A percentile compares a stretch with the other conserved stretches of the same genome.
Evolutionary conservation across 2,888 invertebrate species (phyloP).

Genomic region (Chymomyza caudatula): DNA sequence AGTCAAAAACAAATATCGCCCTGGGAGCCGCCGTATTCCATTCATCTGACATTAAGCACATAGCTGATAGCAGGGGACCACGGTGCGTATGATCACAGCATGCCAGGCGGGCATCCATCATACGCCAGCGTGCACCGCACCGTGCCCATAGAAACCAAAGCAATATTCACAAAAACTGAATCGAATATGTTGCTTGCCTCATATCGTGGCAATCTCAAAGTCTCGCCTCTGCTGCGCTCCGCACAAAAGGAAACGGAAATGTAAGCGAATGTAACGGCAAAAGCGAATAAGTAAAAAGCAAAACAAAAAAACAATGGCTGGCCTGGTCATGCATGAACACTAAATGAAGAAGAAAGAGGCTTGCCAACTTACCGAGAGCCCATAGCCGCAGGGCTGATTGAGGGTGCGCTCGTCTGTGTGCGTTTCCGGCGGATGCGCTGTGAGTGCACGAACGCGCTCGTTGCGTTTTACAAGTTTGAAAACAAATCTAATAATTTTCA

Average conservation of each 20-base stretch:
- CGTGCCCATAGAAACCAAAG: slow-evolving; percentile 17
- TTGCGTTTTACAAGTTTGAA: slow-evolving; percentile 35
- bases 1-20: slow-evolving; percentile 52
- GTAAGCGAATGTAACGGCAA: slow-evolving; percentile 43
- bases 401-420: slow-evolving; percentile 20
- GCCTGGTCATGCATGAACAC: slow-evolving; percentile 61
- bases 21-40: slow-evolving; percentile 29
- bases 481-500: slow-evolving; percentile 52
- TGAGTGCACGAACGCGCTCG: slow-evolving; percentile 44
- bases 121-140: slow-evolving; percentile 3
- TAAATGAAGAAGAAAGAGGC: slow-evolving; percentile 36
- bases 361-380: neutral
- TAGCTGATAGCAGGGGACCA: slow-evolving; percentile 13
- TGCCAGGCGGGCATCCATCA: slow-evolving; percentile 28
- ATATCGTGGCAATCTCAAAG: neutral
- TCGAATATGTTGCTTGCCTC: slow-evolving; percentile 46
- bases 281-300: slow-evolving; percentile 40
- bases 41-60: slow-evolving; percentile 42
- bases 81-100: slow-evolving; percentile 57
- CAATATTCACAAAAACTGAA: slow-evolving; percentile 56
- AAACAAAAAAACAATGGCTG: slow-evolving; percentile 26
- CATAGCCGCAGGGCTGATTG: slow-evolving; percentile 3
- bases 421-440: slow-evolving; percentile 51
- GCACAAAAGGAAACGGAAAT: slow-evolving; percentile 46
- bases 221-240: slow-evolving; percentile 6